Conservation (phyloP, 2,888 invertebrate species). For the Globia sparganii region DNA sequence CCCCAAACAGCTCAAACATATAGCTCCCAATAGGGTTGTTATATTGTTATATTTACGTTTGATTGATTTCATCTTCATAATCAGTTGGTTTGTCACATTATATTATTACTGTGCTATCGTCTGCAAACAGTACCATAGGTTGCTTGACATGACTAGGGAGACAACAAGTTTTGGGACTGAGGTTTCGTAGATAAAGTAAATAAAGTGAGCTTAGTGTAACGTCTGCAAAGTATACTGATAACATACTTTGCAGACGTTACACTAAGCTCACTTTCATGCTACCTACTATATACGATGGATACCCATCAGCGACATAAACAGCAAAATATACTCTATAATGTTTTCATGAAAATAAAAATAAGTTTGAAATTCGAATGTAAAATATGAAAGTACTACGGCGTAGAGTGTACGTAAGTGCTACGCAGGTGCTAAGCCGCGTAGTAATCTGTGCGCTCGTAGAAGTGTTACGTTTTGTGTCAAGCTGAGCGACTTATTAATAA, state of each 20-base stretch:
- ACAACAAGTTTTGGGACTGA: too few species aligned
- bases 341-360: neutral
- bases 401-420: conserved; percentile 43
- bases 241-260: neutral
- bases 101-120: too few species aligned
- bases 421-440: conserved; percentile 61
- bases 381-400: conserved; percentile 8
- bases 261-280: conserved; percentile 9
- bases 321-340: conserved; percentile 2
- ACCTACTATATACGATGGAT: neutral
- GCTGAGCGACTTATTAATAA: conserved; percentile 43
- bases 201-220: too few species aligned
- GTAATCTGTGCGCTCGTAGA: conserved; percentile 42
- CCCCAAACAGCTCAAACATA: too few species aligned
- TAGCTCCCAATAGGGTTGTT: too few species aligned
- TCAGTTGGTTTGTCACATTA: too few species aligned
- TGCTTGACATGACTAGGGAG: too few species aligned
- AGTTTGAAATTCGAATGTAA: conserved; percentile 13
- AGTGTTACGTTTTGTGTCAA: conserved; percentile 36
- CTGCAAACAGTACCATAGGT: too few species aligned
- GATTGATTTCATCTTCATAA: too few species aligned
- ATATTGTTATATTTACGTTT: too few species aligned
- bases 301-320: neutral
- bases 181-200: too few species aligned
- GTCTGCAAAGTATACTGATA: too few species aligned